Base-by-base conservation (phyloP, 2,797 vertebrate species). In the Tapirus indicus region DNA sequence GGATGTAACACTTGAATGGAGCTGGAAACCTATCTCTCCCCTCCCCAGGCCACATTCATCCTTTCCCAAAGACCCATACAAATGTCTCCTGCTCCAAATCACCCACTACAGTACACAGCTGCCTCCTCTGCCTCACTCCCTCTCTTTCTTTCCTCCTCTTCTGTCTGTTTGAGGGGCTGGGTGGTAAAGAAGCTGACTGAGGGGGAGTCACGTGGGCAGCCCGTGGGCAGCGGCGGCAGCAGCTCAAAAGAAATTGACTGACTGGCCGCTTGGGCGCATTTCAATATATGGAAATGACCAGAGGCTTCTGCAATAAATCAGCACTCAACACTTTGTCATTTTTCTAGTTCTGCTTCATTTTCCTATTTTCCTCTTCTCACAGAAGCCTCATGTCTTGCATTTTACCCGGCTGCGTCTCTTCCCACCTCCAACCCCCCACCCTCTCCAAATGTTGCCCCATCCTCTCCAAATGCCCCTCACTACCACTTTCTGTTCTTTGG, bases 261-360 rank as follows among this genome's bases (percentile, higher is more conserved):
- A 99, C 99, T 99, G 99, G 99, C 98, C 98, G 98, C 98, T 99
- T 99, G 99, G 99, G 98, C 98, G 98, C 99, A 98, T 99, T 99
- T 99, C 99, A 98, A 99, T 98, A 99, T 99, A 99, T 99, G 99
- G 99, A 99, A 99, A 99, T 99, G 99, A 99, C 99, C 99, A 96
- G 98, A 97, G 99, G 98, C 98, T 99, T 98, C 98, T 88, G 98
- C 99, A 97, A 99, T 99, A 99, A 99, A 99, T 99, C 99, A 99
- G 98, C 98, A 97, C 98, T 98, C 98, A 98, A 98, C 98, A 98
- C 98, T 98, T 97, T 93, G 98, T 97, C 99, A 98, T 98, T 98
- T 98, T 97, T 95, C 97, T 85, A 97, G 98, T 98, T 96, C 91
- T 98, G 98, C 98, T 98, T 98, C 98, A 69, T 98, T 98, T 96